Evolutionary conservation across 2,888 invertebrate genomes (phyloP).

Genomic region (Lepidochrysops patricia): DNA sequence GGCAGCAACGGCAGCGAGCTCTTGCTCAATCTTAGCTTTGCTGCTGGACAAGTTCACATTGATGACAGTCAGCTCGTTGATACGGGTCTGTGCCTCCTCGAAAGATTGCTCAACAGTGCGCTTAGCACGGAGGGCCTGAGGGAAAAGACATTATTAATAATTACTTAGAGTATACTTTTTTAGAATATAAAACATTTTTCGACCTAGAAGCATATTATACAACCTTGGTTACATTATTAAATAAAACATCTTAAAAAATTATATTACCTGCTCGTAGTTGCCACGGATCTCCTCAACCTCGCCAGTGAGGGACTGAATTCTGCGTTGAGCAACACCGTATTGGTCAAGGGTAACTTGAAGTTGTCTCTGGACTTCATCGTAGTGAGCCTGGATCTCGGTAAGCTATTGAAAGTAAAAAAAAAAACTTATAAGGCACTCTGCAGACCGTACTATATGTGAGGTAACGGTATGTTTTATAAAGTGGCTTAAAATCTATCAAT

Average conservation of each 20-base stretch:
- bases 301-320: slow-evolving; percentile 91
- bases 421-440: no score
- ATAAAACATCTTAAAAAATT: neutral
- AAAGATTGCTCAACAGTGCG: slow-evolving; percentile 91
- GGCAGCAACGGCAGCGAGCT: slow-evolving; percentile 90
- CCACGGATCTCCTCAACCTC: slow-evolving; percentile 97
- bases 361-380: slow-evolving; percentile 97
- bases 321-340: slow-evolving; percentile 91
- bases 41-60: slow-evolving; percentile 95
- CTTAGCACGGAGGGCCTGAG: slow-evolving; percentile 91
- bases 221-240: neutral
- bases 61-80: slow-evolving; percentile 95
- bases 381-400: slow-evolving; percentile 93
- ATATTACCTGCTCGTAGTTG: slow-evolving; percentile 82
- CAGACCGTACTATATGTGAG: no score
- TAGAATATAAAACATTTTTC: no score
- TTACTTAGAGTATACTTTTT: no score
- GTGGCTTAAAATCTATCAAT: neutral
- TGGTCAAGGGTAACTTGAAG: slow-evolving; percentile 96
- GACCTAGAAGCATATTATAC: no score
- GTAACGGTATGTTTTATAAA: neutral
- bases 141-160: slow-evolving; percentile 17
- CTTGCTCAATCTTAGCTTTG: slow-evolving; percentile 96
- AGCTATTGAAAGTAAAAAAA: slow-evolving; percentile 57
- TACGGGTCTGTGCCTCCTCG: slow-evolving; percentile 92